Percentiles rank a stretch among this genome's conserved stretches.
Conservation (phyloP, 2,888 invertebrate species). For the Oeneis ivallda region DNA sequence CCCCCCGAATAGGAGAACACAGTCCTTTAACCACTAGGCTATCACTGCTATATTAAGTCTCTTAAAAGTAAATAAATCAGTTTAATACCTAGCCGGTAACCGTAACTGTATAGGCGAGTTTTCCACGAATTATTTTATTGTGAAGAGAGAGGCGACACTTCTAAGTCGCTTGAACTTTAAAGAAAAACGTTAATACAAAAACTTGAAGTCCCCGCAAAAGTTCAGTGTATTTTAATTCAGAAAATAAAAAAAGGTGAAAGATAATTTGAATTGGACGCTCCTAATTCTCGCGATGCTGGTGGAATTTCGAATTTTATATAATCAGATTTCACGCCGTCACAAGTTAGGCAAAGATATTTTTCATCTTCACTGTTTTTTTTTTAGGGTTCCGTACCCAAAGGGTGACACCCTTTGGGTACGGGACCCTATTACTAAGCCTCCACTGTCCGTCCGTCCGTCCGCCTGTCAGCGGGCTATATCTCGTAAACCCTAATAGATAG, state of each 20-base stretch:
- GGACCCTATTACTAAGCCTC: no score
- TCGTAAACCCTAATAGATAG: no score
- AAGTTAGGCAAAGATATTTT: slow-evolving; percentile 3
- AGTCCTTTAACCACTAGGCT: no score
- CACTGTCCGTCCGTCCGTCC: no score
- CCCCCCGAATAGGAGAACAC: no score
- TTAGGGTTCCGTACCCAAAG: no score
- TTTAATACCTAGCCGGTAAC: no score
- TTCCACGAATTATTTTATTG: background rate
- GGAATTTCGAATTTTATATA: slow-evolving; percentile 15
- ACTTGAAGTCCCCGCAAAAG: background rate
- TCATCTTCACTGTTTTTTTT: background rate
- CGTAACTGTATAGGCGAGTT: background rate
- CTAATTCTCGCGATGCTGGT: slow-evolving; percentile 1
- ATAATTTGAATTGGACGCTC: slow-evolving; percentile 14
- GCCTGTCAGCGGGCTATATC: no score
- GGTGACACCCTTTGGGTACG: no score
- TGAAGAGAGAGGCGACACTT: background rate
- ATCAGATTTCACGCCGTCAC: slow-evolving; percentile 13
- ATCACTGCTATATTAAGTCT: no score
- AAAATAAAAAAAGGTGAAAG: slow-evolving; percentile 9
- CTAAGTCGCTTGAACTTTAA: background rate
- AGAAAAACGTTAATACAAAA: background rate
- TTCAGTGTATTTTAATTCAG: slow-evolving; percentile 7
- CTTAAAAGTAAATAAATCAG: no score